Conservation (phyloP, 1,140 invertebrate genomes). For the Drosophila ogumai region DNA sequence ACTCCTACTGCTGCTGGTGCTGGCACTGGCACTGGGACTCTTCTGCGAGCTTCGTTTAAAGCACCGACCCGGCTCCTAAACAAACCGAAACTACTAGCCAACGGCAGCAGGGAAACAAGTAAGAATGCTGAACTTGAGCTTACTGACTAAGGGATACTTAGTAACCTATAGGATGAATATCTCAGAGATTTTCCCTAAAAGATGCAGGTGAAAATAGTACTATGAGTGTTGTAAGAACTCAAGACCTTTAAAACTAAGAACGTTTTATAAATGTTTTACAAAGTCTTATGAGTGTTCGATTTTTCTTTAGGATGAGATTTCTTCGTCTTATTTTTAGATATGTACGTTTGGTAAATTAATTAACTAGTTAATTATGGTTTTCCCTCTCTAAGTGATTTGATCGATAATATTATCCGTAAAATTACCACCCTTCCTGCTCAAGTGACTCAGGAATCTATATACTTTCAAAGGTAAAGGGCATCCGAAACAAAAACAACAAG, state of each 20-base stretch:
- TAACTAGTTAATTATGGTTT: too few relatives aligned
- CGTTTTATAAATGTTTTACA: not conserved
- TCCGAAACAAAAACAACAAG: conserved; percentile 22
- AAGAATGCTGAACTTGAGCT: not conserved
- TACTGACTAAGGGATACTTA: conserved; percentile 3
- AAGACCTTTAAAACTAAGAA: not conserved
- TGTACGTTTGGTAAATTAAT: too few relatives aligned
- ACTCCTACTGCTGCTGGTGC: conserved; percentile 17
- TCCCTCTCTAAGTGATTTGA: too few relatives aligned
- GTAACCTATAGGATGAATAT: too few relatives aligned
- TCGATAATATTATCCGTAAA: too few relatives aligned
- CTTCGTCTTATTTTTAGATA: too few relatives aligned
- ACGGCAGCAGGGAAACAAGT: conserved; percentile 42
- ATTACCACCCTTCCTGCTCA: too few relatives aligned
- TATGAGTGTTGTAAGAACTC: not conserved
- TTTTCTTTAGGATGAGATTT: not conserved
- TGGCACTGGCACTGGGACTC: conserved; percentile 23
- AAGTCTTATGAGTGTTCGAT: not conserved
- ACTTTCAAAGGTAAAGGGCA: conserved; percentile 4
- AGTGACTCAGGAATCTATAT: not conserved
- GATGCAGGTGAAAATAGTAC: not conserved
- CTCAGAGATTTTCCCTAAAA: not conserved
- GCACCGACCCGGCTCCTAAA: conserved; percentile 74
- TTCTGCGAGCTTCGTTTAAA: conserved; percentile 58
- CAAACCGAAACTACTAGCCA: conserved; percentile 71